Base-by-base conservation (phyloP, 2,797 vertebrate species). In the Neoniphon sammara region DNA sequence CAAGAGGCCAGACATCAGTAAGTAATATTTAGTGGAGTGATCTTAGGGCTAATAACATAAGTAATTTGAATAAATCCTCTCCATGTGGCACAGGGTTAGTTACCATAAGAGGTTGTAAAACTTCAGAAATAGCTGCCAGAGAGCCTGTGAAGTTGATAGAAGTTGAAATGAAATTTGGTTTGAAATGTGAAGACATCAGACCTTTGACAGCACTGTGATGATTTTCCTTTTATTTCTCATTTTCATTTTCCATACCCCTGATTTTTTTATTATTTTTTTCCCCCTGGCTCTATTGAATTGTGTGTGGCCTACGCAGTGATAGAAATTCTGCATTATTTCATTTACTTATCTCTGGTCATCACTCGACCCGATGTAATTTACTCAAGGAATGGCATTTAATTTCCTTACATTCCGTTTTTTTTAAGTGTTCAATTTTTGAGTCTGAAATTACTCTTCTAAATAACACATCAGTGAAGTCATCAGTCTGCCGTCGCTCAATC, bases 61-160 rank as follows among this genome's bases (percentile, higher is more conserved):
- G 66, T 91, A 84, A 91, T 90, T 90, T 90, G 77, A 91, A 90
- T 91, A 89, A 86, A 87, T 88, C 73, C 71, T 55, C 75, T 63
- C 70, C 85, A 60, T 74, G 68, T 75, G 70, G 67, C 78, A 61
- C 60, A 52, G 77, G 84, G 81, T 86, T 81, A 85, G 86, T 89
- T 81, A 90, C 84, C 72, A 85, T 80, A 74, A 69, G 84, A 85
- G 87, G 81, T 85, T 70, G 76, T 11, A 47, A 57, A 70, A 81
- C 74, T 78, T 77, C 53, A 73, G 77, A 83, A 87, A 81, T 67
- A 86, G 87, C 86, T 82, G 77, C 65, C 78, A 61, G 59, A 59
- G 77, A 27, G 60, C 58, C 71, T 71, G 81, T 78, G 80, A 63
- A 63, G 66, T 79, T 77, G 82, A 81, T 81, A 76, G 73, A 84